Conservation (phyloP, 1,140 invertebrate genomes). For the Leucophenga varia region DNA sequence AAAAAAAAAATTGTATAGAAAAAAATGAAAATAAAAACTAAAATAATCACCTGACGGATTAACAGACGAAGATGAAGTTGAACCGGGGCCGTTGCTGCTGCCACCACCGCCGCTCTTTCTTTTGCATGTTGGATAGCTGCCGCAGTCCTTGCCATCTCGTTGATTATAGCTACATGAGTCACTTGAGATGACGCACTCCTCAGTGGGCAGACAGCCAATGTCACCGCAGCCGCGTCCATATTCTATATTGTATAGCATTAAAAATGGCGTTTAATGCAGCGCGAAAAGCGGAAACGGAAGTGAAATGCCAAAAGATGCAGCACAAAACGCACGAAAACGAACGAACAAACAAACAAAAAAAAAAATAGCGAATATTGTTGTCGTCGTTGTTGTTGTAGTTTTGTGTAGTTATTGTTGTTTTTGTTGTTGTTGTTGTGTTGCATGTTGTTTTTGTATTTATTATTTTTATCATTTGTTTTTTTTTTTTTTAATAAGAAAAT, state of each 20-base stretch:
- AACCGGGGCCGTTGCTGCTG: constrained; percentile 31
- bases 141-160: constrained; percentile 62
- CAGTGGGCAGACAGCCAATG: constrained; percentile 70
- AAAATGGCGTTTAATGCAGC: constrained; percentile 27
- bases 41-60: constrained; percentile 56
- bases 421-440: not conserved
- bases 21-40: constrained; percentile 14
- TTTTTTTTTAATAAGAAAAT: too few species aligned
- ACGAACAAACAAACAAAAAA: not conserved
- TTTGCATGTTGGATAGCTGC: constrained; percentile 68
- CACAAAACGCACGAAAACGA: not conserved
- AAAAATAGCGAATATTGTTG: not conserved
- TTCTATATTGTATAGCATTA: constrained; percentile 57
- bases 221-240: constrained; percentile 74
- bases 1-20: constrained; percentile 12
- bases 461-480: too few species aligned
- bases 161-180: constrained; percentile 65
- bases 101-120: constrained; percentile 58
- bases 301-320: not conserved
- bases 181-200: constrained; percentile 71
- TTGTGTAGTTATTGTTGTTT: not conserved
- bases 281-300: too few species aligned
- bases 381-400: too few species aligned
- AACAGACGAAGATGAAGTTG: constrained; percentile 31
- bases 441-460: constrained; percentile 4